A percentile compares a stretch with the other conserved stretches of the same genome.
Evolutionary conservation across 2,888 invertebrate species (phyloP).

Genomic region (Entomobrya proxima): DNA sequence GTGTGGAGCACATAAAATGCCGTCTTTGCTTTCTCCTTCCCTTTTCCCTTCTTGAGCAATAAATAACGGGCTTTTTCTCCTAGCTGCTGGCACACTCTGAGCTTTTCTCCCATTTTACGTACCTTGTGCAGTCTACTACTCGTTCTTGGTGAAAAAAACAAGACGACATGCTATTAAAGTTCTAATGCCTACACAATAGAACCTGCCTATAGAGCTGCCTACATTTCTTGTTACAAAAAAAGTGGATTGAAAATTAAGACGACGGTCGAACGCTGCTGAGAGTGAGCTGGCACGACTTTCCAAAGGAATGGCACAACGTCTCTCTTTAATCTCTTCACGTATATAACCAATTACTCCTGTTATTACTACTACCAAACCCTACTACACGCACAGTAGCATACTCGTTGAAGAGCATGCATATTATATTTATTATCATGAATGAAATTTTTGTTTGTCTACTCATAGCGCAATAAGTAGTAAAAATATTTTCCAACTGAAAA

Average conservation of each 20-base stretch:
- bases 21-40: slow-evolving; percentile 34
- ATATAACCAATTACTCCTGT: slow-evolving; percentile 27
- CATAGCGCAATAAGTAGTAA: background rate
- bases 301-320: background rate
- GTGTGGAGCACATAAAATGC: slow-evolving; percentile 22
- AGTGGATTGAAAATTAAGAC: slow-evolving; percentile 44
- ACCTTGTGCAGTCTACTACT: background rate
- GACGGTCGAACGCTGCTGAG: background rate
- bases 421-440: slow-evolving; percentile 14
- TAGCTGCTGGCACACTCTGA: slow-evolving; percentile 51
- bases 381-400: background rate
- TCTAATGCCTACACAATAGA: background rate
- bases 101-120: background rate
- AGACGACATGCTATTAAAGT: background rate
- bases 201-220: no score
- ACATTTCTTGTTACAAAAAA: no score
- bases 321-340: slow-evolving; percentile 26
- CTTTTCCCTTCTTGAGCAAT: slow-evolving; percentile 44
- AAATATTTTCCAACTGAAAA: background rate
- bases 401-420: background rate
- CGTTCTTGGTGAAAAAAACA: no score
- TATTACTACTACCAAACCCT: background rate
- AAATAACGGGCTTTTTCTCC: slow-evolving; percentile 60
- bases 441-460: background rate
- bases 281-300: no score